These are phyloP conservation scores for Mactra quadrangularis DNA, from an alignment of 1,140 invertebrate genomes.

Conservation along the genomic window DNA sequence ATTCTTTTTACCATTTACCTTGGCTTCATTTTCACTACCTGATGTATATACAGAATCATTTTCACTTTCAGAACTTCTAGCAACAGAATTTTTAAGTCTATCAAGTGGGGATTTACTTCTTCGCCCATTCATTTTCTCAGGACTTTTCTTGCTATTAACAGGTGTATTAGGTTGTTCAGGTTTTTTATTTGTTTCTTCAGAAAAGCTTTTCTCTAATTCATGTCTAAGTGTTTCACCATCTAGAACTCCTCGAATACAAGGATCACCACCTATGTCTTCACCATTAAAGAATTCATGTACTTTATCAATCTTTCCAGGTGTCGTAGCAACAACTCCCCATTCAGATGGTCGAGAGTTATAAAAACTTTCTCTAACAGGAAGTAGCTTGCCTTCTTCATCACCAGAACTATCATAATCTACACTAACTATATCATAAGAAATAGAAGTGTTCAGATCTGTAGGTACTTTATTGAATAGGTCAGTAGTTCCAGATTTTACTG, in stretches of 20 bases:
- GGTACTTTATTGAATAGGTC: background rate
- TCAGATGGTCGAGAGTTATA: constrained; percentile 36
- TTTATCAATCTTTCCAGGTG: constrained; percentile 44
- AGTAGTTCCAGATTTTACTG: background rate
- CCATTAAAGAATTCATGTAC: constrained; percentile 56
- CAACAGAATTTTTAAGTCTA: background rate
- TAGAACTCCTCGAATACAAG: constrained; percentile 42
- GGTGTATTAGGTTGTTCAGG: background rate
- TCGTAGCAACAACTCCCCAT: constrained; percentile 17
- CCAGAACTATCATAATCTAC: constrained; percentile 28
- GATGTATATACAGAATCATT: constrained; percentile 50
- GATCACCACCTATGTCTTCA: constrained; percentile 18
- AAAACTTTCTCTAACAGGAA: constrained; percentile 41
- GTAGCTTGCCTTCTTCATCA: constrained; percentile 36
- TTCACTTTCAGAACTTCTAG: constrained; percentile 51
- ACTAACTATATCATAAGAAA: constrained; percentile 41
- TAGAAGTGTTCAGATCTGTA: constrained; percentile 8
- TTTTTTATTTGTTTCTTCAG: background rate
- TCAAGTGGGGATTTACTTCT: constrained; percentile 38
- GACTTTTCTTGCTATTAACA: constrained; percentile 9
- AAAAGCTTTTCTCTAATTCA: constrained; percentile 33
- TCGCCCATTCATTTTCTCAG: background rate
- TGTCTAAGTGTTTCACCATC: constrained; percentile 35
- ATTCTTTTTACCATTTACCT: background rate
- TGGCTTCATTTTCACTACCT: constrained; percentile 36